These are phyloP conservation scores for Smithornis capensis DNA, from an alignment of 2,113 vertebrate species.

Conservation along the genomic window DNA sequence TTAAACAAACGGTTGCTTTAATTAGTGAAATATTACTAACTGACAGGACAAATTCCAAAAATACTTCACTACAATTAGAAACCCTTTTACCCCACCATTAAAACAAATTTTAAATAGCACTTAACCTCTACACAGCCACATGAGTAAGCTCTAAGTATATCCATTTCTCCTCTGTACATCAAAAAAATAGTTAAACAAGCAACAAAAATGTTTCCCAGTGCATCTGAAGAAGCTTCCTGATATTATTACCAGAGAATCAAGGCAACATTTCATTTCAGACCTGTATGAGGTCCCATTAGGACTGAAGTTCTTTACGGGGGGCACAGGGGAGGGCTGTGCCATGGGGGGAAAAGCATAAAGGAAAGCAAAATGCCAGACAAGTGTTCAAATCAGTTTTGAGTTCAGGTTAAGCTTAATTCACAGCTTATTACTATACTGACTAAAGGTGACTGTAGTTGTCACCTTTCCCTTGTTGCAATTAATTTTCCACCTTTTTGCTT, in stretches of 20 bases:
- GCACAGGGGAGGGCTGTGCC: accelerated
- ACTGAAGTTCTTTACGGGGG: neutral
- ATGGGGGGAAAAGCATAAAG: neutral
- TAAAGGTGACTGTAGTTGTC: neutral
- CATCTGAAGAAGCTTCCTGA: neutral
- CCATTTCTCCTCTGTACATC: neutral
- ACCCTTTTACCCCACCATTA: neutral
- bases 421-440: neutral
- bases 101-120: neutral
- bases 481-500: neutral
- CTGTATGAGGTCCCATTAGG: neutral
- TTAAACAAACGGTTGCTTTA: conserved; percentile 56
- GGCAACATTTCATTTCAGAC: neutral
- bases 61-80: conserved; percentile 47
- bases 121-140: conserved; percentile 22
- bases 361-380: neutral
- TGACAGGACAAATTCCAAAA: conserved; percentile 62
- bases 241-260: neutral
- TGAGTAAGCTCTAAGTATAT: neutral
- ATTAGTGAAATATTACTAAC: conserved; percentile 58
- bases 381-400: neutral
- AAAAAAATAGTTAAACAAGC: neutral
- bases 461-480: neutral
- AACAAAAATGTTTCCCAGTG: neutral
- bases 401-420: neutral